Percentiles rank a stretch among this genome's conserved stretches.
These are phyloP conservation scores for Etheostoma nigrum DNA, from an alignment of 2,797 vertebrate genomes.

Conservation along the genomic window DNA sequence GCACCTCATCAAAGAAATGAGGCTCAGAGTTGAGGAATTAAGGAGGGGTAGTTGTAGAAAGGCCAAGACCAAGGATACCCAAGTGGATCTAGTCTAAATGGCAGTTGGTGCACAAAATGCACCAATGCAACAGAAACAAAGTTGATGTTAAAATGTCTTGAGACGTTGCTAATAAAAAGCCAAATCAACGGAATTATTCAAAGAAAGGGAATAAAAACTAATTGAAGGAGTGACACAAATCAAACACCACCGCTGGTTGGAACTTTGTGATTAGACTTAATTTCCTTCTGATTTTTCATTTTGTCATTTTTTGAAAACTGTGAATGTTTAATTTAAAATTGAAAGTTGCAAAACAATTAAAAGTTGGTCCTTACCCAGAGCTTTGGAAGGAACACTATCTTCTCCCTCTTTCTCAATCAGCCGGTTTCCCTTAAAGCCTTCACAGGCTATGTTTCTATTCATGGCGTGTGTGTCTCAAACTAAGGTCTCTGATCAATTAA, in stretches of 20 bases:
- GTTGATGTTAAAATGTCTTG: neutral
- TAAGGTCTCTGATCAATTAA: slow-evolving; percentile 76
- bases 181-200: slow-evolving; percentile 4
- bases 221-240: slow-evolving; percentile 13
- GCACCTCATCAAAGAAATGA: slow-evolving; percentile 3
- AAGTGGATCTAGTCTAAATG: neutral
- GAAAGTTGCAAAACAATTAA: slow-evolving; percentile 54
- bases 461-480: slow-evolving; percentile 54
- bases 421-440: slow-evolving; percentile 24
- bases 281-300: slow-evolving; percentile 25
- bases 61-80: neutral
- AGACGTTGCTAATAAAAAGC: slow-evolving; percentile 11
- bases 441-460: slow-evolving; percentile 57
- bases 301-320: slow-evolving; percentile 26
- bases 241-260: neutral
- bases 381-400: slow-evolving; percentile 40
- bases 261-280: slow-evolving; percentile 8
- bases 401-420: slow-evolving; percentile 28
- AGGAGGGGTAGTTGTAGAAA: neutral
- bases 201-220: slow-evolving; percentile 3
- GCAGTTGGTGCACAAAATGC: neutral
- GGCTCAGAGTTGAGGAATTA: neutral
- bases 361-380: slow-evolving; percentile 41
- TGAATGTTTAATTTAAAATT: slow-evolving; percentile 45
- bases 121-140: neutral